These are phyloP conservation scores for Elmis aenea DNA, from an alignment of 2,888 invertebrate species.

Conservation along the genomic window DNA sequence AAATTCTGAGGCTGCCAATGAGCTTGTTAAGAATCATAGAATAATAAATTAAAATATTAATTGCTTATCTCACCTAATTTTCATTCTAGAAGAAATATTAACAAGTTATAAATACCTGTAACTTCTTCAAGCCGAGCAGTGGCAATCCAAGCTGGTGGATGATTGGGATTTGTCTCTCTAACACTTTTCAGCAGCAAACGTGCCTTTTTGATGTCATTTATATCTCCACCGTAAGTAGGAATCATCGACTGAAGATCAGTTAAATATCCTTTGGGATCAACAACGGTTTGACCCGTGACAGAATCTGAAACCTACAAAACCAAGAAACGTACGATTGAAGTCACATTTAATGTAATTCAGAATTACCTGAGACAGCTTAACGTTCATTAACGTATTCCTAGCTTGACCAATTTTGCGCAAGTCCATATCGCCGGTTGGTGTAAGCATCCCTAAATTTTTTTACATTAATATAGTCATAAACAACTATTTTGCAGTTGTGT, in stretches of 20 bases:
- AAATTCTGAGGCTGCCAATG: background rate
- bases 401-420: conserved; percentile 98
- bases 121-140: conserved; percentile 97
- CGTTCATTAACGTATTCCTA: conserved; percentile 97
- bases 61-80: too few relatives aligned
- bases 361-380: conserved; percentile 81
- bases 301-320: conserved; percentile 87
- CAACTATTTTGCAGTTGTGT: too few relatives aligned
- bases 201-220: conserved; percentile 97
- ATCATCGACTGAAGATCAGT: conserved; percentile 99
- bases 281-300: conserved; percentile 97
- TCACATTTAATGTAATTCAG: too few relatives aligned
- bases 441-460: conserved; percentile 59
- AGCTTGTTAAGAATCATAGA: too few relatives aligned
- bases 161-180: conserved; percentile 95
- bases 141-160: conserved; percentile 99
- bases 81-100: too few relatives aligned
- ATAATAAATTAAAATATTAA: too few relatives aligned
- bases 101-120: conserved; percentile 74
- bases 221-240: conserved; percentile 96
- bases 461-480: too few relatives aligned
- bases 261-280: conserved; percentile 99
- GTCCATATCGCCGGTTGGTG: conserved; percentile 89
- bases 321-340: too few relatives aligned
- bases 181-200: conserved; percentile 92